These are phyloP conservation scores for Salmo trutta DNA, from an alignment of 2,797 vertebrate species.

Conservation along the genomic window DNA sequence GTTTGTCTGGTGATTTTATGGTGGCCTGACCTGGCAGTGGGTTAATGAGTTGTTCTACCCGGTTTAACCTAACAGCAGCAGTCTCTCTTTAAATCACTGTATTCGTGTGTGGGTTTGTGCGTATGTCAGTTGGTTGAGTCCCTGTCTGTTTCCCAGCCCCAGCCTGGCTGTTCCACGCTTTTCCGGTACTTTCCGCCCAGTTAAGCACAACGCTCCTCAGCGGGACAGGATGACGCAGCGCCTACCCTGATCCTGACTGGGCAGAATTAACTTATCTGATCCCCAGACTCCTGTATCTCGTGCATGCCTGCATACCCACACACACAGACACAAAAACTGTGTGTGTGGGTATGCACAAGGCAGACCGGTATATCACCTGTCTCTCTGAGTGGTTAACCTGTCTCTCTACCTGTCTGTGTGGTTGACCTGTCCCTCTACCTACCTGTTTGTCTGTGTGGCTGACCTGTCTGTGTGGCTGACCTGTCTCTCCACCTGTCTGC, in stretches of 20 bases:
- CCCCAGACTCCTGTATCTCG: constrained; percentile 52
- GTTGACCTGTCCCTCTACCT: not conserved
- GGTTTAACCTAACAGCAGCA: not conserved
- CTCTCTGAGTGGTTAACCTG: no score
- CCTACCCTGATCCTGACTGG: constrained; percentile 58
- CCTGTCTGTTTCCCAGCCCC: not conserved
- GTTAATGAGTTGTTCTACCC: constrained; percentile 30
- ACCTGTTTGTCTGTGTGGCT: not conserved
- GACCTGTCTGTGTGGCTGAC: not conserved
- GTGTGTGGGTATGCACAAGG: no score
- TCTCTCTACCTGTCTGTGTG: not conserved
- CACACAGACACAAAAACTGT: constrained; percentile 12
- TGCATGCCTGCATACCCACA: constrained; percentile 17
- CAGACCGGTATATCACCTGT: not conserved
- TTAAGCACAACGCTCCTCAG: constrained; percentile 23
- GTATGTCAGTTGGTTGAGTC: constrained; percentile 28
- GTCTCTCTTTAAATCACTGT: not conserved
- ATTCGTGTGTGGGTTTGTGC: constrained; percentile 4
- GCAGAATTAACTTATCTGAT: constrained; percentile 50
- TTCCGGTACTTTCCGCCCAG: constrained; percentile 28
- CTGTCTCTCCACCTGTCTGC: not conserved
- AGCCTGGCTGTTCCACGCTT: not conserved
- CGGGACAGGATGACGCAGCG: constrained; percentile 19
- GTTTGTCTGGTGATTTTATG: constrained; percentile 18
- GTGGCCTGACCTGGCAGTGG: constrained; percentile 8